A percentile compares a stretch with the other conserved stretches of the same genome.
phyloP scores from a whole-genome alignment of 1,140 invertebrate genomes.

The Cyclina sinensis region DNA sequence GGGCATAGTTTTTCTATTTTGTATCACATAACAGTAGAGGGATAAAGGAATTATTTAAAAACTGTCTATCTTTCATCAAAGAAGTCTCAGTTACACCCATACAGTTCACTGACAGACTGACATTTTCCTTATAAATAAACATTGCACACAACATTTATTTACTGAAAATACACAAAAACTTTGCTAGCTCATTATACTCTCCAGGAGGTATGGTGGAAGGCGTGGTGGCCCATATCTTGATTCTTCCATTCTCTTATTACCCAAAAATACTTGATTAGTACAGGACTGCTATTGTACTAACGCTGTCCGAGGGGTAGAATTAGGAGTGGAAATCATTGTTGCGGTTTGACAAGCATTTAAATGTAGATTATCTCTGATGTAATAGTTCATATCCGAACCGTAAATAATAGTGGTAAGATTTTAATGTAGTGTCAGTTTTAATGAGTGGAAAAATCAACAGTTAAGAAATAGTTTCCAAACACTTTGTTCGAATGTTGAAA shows the following conservation, averaged over 20 bases:
- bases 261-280: constrained; percentile 31
- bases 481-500: no score
- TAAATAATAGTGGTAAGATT: constrained; percentile 1
- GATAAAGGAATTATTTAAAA: not conserved
- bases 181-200: constrained; percentile 41
- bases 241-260: constrained; percentile 50
- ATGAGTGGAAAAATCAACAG: not conserved
- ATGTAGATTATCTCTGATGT: constrained; percentile 47
- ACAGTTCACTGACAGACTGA: constrained; percentile 6
- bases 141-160: constrained; percentile 8
- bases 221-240: constrained; percentile 40
- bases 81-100: constrained; percentile 13
- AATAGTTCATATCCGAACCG: constrained; percentile 5
- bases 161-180: constrained; percentile 45
- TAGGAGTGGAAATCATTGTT: constrained; percentile 35
- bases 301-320: constrained; percentile 59
- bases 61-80: not conserved
- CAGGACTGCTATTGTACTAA: constrained; percentile 41
- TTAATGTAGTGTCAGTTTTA: constrained; percentile 23
- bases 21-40: not conserved
- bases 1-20: not conserved
- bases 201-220: constrained; percentile 42
- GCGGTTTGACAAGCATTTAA: constrained; percentile 35
- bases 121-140: not conserved
- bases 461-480: not conserved